Evolutionary conservation across 2,888 invertebrate genomes (phyloP), one percentile per base, ranked within the genome.

Genomic region (Colletes collaris): DNA sequence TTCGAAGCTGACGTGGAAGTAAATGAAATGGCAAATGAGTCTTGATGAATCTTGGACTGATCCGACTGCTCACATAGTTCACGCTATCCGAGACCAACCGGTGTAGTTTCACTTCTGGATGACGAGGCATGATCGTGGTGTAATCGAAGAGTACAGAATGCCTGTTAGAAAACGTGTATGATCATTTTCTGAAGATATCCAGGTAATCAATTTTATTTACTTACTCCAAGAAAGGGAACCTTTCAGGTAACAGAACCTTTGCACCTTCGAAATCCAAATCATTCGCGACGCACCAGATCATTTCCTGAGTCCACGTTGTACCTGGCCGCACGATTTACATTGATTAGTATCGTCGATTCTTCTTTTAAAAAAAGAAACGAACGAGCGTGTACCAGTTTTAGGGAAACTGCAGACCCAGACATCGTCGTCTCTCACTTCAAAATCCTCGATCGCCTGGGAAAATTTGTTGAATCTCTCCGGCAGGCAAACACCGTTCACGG

Each of bases 301-400:
- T 97, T 94, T 98, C 98, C 90, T 98, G 98, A 0, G 97, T 95
- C 98, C 98, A 98, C 19, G 97, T 97, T 35, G 97, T 97, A 4
- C 96, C 96, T 83, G 59, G 16, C 68, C 27, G 10, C 0, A 37
- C 11, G 0, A n/a, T 19, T 53, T 37, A 58, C 10, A 58, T 59
- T 8, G 27, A 40, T 35, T 2, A 13, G 3, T 27, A 0, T 59
- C 5, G 7, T 40, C 7, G 0, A 0, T 35, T 11, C 3, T 8
- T 10, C 0, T 3, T 10, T 13, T 35, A 1, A 10, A 40, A 13
- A 2, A 5, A 56, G 19, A 4, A 50, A 50, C 19, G 37, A 11
- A 16, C 2, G 63, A 3, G 2, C 0, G 0, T n/a, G 4, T 78
- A 95, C 95, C 95, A 69, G 94, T 93, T 92, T 95, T 95, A 0